Base-by-base conservation (phyloP, 2,888 invertebrate genomes). In the Prenolepis imparis region DNA sequence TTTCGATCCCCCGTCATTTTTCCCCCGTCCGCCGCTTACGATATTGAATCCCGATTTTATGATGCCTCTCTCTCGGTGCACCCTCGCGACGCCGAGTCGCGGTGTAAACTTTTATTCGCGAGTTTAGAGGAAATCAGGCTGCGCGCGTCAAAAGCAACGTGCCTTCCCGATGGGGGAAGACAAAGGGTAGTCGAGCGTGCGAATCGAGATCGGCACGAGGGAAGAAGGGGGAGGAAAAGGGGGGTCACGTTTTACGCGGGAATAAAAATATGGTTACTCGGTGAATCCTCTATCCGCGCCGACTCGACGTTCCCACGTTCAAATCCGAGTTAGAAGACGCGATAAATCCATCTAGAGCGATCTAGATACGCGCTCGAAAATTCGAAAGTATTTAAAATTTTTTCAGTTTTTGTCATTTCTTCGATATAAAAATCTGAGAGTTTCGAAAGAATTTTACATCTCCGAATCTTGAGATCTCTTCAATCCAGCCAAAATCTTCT, bases 61-160 rank as follows among this genome's bases (percentile, higher is more conserved):
- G 93, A 93, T 93, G 78, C 82, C 36, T 70, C 66, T 70, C 66
- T 84, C 52, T 59, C 59, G 32, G 36, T 80, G 78, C 78, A 80
- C 81, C 85, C 82, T 70, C 83, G 87, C 78, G 84, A 80, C 83
- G 83, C 82, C 68, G 84, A 28, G 82, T 86, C 87, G 90, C 91
- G 93, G 91, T 93, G 94, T 94, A 94, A 94, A 94, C 93, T 94
- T 94, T 94, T 94, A 94, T 94, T 93, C 91, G 92, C 91, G 90
- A 94, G 92, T 94, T 94, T 92, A 88, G 91, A 93, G 91, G 93
- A 93, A 94, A 94, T 94, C 94, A 92, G 88, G 90, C 91, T 74
- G 68, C 67, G 21, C 41, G 39, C 39, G 57, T 48, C 63, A 41
- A 63, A 8, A 57, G 18, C 78, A 48, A 55, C 61, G 57, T 59